Evolutionary conservation across 2,797 vertebrate genomes (phyloP).

Genomic region (Halcyon chelicuti): DNA sequence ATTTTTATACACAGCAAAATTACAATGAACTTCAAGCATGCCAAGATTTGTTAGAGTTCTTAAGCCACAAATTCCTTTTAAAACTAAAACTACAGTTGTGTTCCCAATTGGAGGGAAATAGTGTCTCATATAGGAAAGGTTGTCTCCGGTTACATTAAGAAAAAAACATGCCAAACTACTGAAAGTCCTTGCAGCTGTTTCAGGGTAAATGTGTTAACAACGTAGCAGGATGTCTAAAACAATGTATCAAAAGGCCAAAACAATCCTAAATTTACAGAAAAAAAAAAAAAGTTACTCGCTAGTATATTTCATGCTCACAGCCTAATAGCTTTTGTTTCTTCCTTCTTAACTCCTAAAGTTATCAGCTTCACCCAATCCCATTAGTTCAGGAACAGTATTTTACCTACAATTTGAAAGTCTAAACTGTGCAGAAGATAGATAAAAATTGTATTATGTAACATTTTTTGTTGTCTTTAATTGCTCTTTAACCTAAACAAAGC

Average conservation of each 20-base stretch:
- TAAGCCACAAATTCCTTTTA: constrained; percentile 74
- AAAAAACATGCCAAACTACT: constrained; percentile 52
- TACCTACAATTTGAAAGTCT: background rate
- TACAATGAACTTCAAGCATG: constrained; percentile 74
- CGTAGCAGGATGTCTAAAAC: constrained; percentile 29
- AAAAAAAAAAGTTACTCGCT: background rate
- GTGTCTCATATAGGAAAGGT: constrained; percentile 75
- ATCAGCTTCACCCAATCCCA: background rate
- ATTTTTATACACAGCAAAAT: constrained; percentile 74
- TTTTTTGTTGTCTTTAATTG: background rate
- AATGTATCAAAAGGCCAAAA: constrained; percentile 7
- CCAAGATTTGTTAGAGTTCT: constrained; percentile 72
- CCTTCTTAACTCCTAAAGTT: background rate
- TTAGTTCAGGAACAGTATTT: background rate
- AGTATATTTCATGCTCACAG: background rate
- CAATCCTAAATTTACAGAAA: background rate
- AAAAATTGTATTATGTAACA: background rate
- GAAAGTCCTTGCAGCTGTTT: constrained; percentile 49
- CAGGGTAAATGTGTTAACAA: constrained; percentile 23
- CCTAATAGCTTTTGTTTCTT: background rate
- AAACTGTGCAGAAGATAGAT: background rate
- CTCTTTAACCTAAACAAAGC: background rate
- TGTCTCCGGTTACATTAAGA: constrained; percentile 67
- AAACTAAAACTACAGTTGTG: constrained; percentile 71
- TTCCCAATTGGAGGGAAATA: constrained; percentile 72